These are phyloP conservation scores for Muschampia plurimacula DNA, from an alignment of 2,888 invertebrate species.

Conservation along the genomic window DNA sequence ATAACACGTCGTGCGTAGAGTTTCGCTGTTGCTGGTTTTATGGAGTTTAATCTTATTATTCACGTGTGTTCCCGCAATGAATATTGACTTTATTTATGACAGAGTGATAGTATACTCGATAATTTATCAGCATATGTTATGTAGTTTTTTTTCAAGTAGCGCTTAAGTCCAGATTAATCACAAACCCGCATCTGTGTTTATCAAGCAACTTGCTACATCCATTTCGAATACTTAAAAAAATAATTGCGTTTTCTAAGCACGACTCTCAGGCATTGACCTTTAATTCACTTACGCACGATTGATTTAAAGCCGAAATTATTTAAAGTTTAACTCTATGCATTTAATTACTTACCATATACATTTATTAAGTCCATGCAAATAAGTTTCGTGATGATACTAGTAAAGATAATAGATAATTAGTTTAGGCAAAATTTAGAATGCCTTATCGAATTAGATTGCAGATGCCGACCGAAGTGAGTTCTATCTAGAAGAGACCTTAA, in stretches of 20 bases:
- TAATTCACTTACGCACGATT: slow-evolving; percentile 55
- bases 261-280: slow-evolving; percentile 75
- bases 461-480: slow-evolving; percentile 66
- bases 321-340: slow-evolving; percentile 30
- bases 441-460: slow-evolving; percentile 56
- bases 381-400: not conserved
- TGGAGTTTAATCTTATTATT: slow-evolving; percentile 32
- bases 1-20: slow-evolving; percentile 31
- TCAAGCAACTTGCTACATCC: slow-evolving; percentile 75
- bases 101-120: not conserved
- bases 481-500: slow-evolving; percentile 50
- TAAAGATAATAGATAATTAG: not conserved
- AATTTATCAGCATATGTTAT: slow-evolving; percentile 22
- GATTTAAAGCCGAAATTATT: slow-evolving; percentile 39
- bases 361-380: not conserved
- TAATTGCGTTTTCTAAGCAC: slow-evolving; percentile 81
- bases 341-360: slow-evolving; percentile 14
- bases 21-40: slow-evolving; percentile 16
- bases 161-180: slow-evolving; percentile 54
- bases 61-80: slow-evolving; percentile 22
- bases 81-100: slow-evolving; percentile 23
- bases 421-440: slow-evolving; percentile 18
- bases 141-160: slow-evolving; percentile 17
- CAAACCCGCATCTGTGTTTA: slow-evolving; percentile 74
- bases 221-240: slow-evolving; percentile 74